A percentile compares a stretch with the other conserved stretches of the same genome.
phyloP scores from a whole-genome alignment of 1,140 invertebrate species.

The Aphidius gifuensis region DNA sequence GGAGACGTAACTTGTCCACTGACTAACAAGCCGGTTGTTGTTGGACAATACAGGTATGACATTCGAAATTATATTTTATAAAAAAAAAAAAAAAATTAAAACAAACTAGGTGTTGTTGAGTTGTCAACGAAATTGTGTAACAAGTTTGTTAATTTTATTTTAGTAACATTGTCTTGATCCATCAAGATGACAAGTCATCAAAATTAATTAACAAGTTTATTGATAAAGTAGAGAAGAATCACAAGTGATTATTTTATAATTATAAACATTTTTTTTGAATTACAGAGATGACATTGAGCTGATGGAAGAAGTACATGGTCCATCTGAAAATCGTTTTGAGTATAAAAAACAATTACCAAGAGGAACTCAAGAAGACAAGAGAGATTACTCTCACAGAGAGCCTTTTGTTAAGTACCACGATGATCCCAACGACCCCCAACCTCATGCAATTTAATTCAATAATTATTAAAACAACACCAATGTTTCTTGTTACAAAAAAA shows the following conservation, averaged over 20 bases:
- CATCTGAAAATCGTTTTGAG: constrained; percentile 65
- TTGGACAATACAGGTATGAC: constrained; percentile 61
- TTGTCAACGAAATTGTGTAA: no score
- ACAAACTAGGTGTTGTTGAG: no score
- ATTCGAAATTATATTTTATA: background rate
- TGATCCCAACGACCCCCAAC: constrained; percentile 66
- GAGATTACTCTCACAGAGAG: constrained; percentile 75
- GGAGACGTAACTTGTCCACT: constrained; percentile 82
- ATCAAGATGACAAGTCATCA: background rate
- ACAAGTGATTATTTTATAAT: background rate
- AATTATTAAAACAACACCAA: background rate
- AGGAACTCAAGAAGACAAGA: constrained; percentile 76
- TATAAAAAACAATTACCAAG: constrained; percentile 74
- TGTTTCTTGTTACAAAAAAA: no score
- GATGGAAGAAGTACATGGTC: constrained; percentile 68
- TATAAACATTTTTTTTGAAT: background rate
- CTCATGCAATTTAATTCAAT: constrained; percentile 58
- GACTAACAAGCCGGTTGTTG: constrained; percentile 75
- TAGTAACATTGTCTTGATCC: background rate
- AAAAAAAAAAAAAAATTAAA: no score
- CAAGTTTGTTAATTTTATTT: no score
- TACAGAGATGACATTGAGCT: constrained; percentile 69
- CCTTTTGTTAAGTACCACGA: constrained; percentile 74
- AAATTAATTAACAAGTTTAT: background rate
- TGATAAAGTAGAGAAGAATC: no score